Evolutionary conservation across 2,888 invertebrate species (phyloP), one percentile per base, ranked within the genome.

Genomic region (Nemoura dubitans): DNA sequence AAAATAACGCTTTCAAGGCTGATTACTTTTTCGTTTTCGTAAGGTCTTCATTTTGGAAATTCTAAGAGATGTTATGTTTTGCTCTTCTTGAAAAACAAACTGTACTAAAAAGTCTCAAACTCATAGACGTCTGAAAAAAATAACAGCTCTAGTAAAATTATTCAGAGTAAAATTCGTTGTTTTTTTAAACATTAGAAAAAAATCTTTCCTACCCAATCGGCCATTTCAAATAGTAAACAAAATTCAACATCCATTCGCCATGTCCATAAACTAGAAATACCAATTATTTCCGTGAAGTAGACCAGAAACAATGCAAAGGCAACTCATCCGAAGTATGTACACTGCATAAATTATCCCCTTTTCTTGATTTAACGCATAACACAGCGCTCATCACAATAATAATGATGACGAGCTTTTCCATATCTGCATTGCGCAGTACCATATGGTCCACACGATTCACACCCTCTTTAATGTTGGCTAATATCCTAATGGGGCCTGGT

Each of bases 381-480:
- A 21, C 21, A 59, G 59, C 2, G 59, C 59, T 59, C 36, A 6
- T 10, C 59, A 59, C 59, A 59, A 21, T 59, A 59, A 10, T 14
- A 1, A 21, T 7, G 14, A 59, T 59, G 10, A 59, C 59, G 21
- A 7, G 59, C 14, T 10, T 14, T 21, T 10, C 3, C 6, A 3
- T 59, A 59, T 59, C 59, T 59, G 59, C 59, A 59, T 7, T 59
- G 21, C n/a, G n/a, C 21, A 21, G 6, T 14, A 59, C 59, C 59
- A 59, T 59, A 3, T 59, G 59, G 1, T 59, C 21, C 59, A 10
- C 14, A 21, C 21, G 21, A 59, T 59, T 59, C 59, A 59, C 59
- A 59, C 59, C 59, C 59, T 59, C 59, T 59, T 59, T 59, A 59
- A 59, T 59, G 59, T 59, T 7, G 59, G 59, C 59, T 59, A 59